Evolutionary conservation across 2,888 invertebrate species (phyloP).

Genomic region (Unio pictorum): DNA sequence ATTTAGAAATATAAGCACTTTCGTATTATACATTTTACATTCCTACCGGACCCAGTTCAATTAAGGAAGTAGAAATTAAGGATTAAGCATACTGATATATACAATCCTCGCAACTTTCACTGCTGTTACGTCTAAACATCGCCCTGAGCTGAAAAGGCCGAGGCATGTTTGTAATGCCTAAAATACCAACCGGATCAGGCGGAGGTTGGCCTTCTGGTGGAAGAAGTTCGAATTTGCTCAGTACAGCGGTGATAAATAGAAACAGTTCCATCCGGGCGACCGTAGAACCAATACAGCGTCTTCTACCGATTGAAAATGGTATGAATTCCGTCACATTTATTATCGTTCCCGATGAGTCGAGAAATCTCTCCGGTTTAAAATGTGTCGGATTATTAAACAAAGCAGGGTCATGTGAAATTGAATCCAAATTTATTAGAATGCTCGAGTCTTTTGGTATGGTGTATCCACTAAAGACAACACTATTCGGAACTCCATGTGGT

Average conservation of each 20-base stretch:
- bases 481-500: conserved; percentile 30
- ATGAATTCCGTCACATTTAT: conserved; percentile 25
- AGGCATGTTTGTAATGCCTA: conserved; percentile 35
- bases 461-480: conserved; percentile 50
- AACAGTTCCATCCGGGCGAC: conserved; percentile 43
- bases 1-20: too few species aligned
- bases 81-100: too few species aligned
- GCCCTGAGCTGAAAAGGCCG: conserved; percentile 6
- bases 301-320: conserved; percentile 36
- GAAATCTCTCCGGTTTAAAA: conserved; percentile 52
- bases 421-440: conserved; percentile 43
- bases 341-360: conserved; percentile 24
- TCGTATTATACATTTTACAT: too few species aligned
- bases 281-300: conserved; percentile 4
- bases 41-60: too few species aligned
- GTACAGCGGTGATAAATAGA: conserved; percentile 26
- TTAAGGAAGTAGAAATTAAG: too few species aligned
- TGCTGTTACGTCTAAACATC: background rate
- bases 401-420: conserved; percentile 38
- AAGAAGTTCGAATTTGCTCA: conserved; percentile 30
- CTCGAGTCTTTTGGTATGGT: conserved; percentile 50
- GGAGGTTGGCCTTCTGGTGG: conserved; percentile 13
- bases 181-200: conserved; percentile 21
- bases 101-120: too few species aligned
- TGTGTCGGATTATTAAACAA: conserved; percentile 39